Evolutionary conservation across 2,797 vertebrate genomes (phyloP).

Genomic region (Aphelocoma californica): DNA sequence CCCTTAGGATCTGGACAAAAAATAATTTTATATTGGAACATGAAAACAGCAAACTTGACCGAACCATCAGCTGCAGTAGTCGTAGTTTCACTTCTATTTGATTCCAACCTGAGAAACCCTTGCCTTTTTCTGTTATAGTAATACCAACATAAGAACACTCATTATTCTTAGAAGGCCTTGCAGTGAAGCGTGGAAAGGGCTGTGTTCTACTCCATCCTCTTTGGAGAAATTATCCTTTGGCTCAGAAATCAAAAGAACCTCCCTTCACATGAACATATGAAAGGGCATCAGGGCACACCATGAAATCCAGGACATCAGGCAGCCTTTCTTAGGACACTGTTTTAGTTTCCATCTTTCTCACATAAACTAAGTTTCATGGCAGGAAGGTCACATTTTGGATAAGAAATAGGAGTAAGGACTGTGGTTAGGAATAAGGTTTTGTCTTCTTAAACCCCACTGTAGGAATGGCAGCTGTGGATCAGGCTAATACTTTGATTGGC

Average conservation of each 20-base stretch:
- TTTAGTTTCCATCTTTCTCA: background rate
- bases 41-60: background rate
- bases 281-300: background rate
- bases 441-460: background rate
- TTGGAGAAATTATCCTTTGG: background rate
- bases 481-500: background rate
- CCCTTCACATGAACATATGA: fast-evolving
- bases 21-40: background rate
- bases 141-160: background rate
- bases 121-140: background rate
- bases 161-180: background rate
- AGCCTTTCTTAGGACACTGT: background rate
- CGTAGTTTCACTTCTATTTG: background rate
- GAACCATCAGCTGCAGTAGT: background rate
- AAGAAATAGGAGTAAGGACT: background rate
- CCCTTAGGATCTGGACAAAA: conserved; percentile 18
- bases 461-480: background rate
- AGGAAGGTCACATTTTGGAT: background rate
- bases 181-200: background rate
- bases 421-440: background rate
- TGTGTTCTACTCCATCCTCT: background rate
- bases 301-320: background rate
- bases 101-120: background rate
- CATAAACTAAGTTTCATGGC: background rate
- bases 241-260: background rate